Percentiles rank a stretch among this genome's conserved stretches.
Evolutionary conservation across 2,888 invertebrate species (phyloP).

Genomic region (Mythimna lalbum): DNA sequence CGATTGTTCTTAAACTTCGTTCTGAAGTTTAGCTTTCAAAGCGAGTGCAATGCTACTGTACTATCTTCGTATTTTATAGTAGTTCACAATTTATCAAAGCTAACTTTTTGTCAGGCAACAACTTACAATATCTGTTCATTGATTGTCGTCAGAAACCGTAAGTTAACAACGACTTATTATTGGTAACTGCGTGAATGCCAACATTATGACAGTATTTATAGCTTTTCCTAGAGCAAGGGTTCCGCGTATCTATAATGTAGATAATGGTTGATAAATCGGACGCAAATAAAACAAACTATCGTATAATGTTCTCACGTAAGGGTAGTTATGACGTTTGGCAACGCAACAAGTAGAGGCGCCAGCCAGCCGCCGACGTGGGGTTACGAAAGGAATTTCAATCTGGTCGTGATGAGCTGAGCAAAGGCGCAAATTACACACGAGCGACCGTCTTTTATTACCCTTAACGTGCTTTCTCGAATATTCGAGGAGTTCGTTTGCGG

Average conservation of each 20-base stretch:
- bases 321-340: slow-evolving; percentile 86
- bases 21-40: slow-evolving; percentile 38
- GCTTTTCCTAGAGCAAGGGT: slow-evolving; percentile 20
- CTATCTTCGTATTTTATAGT: slow-evolving; percentile 4
- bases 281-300: slow-evolving; percentile 77
- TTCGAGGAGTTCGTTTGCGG: slow-evolving; percentile 59
- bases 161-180: slow-evolving; percentile 18
- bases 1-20: slow-evolving; percentile 49
- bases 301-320: slow-evolving; percentile 81
- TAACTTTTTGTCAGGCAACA: background rate
- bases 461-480: slow-evolving; percentile 64
- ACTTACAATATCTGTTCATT: background rate
- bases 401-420: slow-evolving; percentile 85
- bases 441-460: slow-evolving; percentile 75
- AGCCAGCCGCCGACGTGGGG: slow-evolving; percentile 79
- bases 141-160: slow-evolving; percentile 12
- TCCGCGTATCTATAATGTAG: slow-evolving; percentile 38
- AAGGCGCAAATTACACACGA: slow-evolving; percentile 86
- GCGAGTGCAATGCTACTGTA: slow-evolving; percentile 7
- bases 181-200: slow-evolving; percentile 20
- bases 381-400: slow-evolving; percentile 87
- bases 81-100: background rate
- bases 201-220: slow-evolving; percentile 41
- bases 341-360: slow-evolving; percentile 87
- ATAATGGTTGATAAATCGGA: slow-evolving; percentile 66